Evolutionary conservation across 1,140 invertebrate species (phyloP).

Genomic region (Carcinoscorpius rotundicauda): DNA sequence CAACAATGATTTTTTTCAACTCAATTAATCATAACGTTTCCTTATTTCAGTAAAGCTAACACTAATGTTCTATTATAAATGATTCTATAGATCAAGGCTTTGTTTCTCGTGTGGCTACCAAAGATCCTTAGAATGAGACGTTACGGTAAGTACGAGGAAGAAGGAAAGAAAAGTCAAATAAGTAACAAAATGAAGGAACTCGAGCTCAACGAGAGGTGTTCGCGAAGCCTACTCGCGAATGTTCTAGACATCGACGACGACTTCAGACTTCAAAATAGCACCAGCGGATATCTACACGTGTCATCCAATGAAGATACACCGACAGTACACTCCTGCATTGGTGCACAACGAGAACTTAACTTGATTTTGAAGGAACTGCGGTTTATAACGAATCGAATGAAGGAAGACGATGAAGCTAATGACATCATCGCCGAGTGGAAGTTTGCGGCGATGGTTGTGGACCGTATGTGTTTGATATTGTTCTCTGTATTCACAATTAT

Average conservation of each 20-base stretch:
- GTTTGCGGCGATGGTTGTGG: conserved; percentile 98
- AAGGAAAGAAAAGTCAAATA: conserved; percentile 61
- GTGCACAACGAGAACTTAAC: conserved; percentile 70
- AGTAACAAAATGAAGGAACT: conserved; percentile 49
- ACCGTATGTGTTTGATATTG: conserved; percentile 96
- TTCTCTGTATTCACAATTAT: conserved; percentile 96
- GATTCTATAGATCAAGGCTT: conserved; percentile 60
- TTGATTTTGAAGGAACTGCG: conserved; percentile 90
- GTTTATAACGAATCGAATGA: conserved; percentile 81
- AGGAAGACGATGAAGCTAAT: conserved; percentile 71
- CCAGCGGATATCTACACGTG: conserved; percentile 43
- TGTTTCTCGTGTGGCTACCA: conserved; percentile 93
- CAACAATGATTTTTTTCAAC: too few species aligned
- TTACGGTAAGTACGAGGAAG: conserved; percentile 76
- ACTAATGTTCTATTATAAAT: too few species aligned
- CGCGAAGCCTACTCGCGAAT: conserved; percentile 86
- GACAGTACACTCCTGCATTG: conserved; percentile 36
- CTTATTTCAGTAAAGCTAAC: too few species aligned
- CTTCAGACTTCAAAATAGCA: conserved; percentile 50
- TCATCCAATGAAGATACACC: conserved; percentile 42
- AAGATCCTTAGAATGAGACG: conserved; percentile 88
- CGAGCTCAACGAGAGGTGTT: conserved; percentile 81
- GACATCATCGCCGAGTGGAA: conserved; percentile 94
- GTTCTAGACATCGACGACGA: conserved; percentile 93
- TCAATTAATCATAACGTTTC: too few species aligned